Percentiles rank a stretch among this genome's conserved stretches.
phyloP scores from a whole-genome alignment of 2,888 invertebrate species.

The Nysson spinosus region DNA sequence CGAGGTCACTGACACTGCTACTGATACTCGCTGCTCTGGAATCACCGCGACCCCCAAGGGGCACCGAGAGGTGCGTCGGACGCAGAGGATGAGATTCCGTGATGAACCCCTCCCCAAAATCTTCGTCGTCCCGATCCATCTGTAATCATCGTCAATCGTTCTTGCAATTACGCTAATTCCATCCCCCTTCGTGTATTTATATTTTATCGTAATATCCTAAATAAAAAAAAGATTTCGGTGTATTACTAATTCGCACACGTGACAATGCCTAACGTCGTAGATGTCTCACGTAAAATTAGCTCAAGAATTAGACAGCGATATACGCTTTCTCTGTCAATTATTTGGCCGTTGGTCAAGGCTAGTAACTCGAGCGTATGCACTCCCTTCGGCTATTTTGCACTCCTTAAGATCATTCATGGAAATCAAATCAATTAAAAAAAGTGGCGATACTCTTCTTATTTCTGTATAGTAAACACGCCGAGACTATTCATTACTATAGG shows the following conservation, averaged over 20 bases:
- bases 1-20: conserved; percentile 80
- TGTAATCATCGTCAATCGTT: too few relatives aligned
- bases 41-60: conserved; percentile 69
- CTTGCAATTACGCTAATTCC: too few relatives aligned
- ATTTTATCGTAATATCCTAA: too few relatives aligned
- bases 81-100: conserved; percentile 80
- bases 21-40: conserved; percentile 79
- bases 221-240: too few relatives aligned
- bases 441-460: not conserved
- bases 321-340: conserved; percentile 71
- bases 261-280: too few relatives aligned
- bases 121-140: conserved; percentile 75
- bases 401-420: conserved; percentile 48
- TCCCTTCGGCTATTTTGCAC: conserved; percentile 26
- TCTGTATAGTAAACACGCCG: not conserved
- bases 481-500: too few relatives aligned
- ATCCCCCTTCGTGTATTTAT: too few relatives aligned
- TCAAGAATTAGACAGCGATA: conserved; percentile 63
- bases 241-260: too few relatives aligned
- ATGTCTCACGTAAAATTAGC: conserved; percentile 64
- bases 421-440: conserved; percentile 5
- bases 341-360: conserved; percentile 75
- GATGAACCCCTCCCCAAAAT: conserved; percentile 79
- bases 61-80: conserved; percentile 78
- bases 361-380: conserved; percentile 67